phyloP scores from a whole-genome alignment of 2,888 invertebrate species.

The Caenorhabditis becei region DNA sequence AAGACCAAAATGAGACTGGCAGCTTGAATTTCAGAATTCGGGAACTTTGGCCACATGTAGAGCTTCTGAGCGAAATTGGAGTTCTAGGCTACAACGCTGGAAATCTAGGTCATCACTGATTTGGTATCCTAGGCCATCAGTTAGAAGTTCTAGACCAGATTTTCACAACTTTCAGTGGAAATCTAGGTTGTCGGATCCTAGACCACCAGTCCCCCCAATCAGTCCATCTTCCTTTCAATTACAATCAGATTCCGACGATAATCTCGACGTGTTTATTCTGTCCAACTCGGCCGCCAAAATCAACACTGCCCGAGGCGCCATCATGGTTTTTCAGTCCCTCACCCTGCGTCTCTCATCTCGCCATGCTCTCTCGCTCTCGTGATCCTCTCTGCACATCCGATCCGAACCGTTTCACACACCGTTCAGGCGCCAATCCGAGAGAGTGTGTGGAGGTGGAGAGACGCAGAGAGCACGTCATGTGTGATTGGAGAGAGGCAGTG shows the following conservation, averaged over 20 bases:
- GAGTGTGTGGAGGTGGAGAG: conserved; percentile 4
- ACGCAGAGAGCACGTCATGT: conserved; percentile 34
- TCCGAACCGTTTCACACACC: conserved; percentile 8
- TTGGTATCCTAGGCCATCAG: too few relatives aligned
- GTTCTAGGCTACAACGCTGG: too few relatives aligned
- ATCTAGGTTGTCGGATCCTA: too few relatives aligned
- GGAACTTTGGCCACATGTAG: too few relatives aligned
- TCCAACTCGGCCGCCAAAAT: conserved; percentile 51
- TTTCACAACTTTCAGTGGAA: too few relatives aligned
- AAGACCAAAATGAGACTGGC: too few relatives aligned
- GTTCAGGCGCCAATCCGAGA: conserved; percentile 38
- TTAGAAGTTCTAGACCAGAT: too few relatives aligned
- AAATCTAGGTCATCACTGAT: too few relatives aligned
- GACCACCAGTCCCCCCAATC: too few relatives aligned
- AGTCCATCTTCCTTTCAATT: too few relatives aligned
- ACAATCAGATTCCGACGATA: neutral
- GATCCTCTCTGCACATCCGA: conserved; percentile 11
- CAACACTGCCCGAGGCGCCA: conserved; percentile 53
- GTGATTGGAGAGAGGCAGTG: neutral
- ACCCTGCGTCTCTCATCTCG: conserved; percentile 6
- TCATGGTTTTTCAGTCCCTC: conserved; percentile 32
- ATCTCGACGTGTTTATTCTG: neutral
- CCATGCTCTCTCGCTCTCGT: conserved; percentile 3
- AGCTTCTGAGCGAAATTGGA: too few relatives aligned
- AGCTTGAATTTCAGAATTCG: too few relatives aligned